These are phyloP conservation scores for Entomobrya proxima DNA, from an alignment of 2,888 invertebrate genomes.

Conservation along the genomic window DNA sequence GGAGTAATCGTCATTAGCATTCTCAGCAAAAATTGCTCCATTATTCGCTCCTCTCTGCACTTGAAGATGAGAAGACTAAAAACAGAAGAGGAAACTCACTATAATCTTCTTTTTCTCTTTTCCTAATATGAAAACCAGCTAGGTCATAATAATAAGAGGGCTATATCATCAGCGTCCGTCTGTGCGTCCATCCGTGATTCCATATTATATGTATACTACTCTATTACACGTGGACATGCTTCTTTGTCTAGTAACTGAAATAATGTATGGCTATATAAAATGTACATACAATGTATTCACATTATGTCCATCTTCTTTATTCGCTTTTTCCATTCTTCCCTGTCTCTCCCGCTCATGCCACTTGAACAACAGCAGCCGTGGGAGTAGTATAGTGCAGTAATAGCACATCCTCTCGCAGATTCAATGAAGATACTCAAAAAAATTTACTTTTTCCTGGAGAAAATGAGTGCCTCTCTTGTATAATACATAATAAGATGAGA, in stretches of 20 bases:
- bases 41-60: slow-evolving; percentile 3
- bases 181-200: slow-evolving; percentile 34
- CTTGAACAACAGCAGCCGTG: not conserved
- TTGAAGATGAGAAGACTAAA: slow-evolving; percentile 1
- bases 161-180: slow-evolving; percentile 17
- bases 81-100: slow-evolving; percentile 31
- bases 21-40: slow-evolving; percentile 11
- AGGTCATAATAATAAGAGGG: not conserved
- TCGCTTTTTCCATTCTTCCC: not conserved
- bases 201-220: not conserved
- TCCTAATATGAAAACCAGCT: not conserved
- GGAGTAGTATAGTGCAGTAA: too few relatives aligned
- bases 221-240: not conserved
- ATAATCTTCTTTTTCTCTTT: not conserved
- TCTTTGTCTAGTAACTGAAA: too few relatives aligned
- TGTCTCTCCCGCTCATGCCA: not conserved
- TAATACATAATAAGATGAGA: slow-evolving; percentile 30
- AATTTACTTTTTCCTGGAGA: slow-evolving; percentile 24
- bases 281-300: not conserved
- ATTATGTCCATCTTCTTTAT: not conserved
- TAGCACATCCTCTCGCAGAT: not conserved
- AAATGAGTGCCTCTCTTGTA: slow-evolving; percentile 40
- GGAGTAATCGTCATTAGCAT: slow-evolving; percentile 24
- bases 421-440: slow-evolving; percentile 6
- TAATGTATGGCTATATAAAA: not conserved